Conservation (phyloP, 1,140 invertebrate species). For the Galleria mellonella region DNA sequence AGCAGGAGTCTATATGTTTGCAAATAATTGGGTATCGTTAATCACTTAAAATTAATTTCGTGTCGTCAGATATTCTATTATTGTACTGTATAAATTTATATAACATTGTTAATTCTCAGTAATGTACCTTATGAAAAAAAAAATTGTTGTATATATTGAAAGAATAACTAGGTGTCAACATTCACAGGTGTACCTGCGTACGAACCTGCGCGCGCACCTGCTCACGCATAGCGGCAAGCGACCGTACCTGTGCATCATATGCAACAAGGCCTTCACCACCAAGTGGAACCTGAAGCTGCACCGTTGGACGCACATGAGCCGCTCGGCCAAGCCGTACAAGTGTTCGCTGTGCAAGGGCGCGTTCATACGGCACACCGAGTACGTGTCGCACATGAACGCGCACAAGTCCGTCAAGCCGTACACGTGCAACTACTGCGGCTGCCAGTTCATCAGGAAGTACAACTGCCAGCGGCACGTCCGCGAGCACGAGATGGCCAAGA, state of each 20-base stretch:
- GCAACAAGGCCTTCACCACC: conserved; percentile 89
- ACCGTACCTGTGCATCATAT: conserved; percentile 86
- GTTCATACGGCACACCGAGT: conserved; percentile 86
- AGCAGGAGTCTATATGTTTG: no score
- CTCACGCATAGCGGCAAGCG: conserved; percentile 83
- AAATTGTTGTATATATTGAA: not conserved
- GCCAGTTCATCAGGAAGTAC: conserved; percentile 94
- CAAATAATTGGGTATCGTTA: no score
- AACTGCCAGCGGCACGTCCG: conserved; percentile 93
- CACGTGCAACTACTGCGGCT: conserved; percentile 94
- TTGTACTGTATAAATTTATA: no score
- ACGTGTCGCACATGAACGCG: conserved; percentile 88
- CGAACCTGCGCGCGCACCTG: conserved; percentile 87
- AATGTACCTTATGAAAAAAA: no score
- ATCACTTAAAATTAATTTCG: no score
- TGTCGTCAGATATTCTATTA: no score
- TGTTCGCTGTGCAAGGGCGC: conserved; percentile 88
- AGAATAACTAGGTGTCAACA: not conserved
- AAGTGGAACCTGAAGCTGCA: conserved; percentile 93
- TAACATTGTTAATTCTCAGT: no score
- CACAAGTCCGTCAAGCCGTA: conserved; percentile 88
- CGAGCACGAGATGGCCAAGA: conserved; percentile 92
- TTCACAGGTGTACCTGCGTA: conserved; percentile 80
- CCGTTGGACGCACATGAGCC: conserved; percentile 90
- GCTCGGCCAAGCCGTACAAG: conserved; percentile 89